phyloP scores from a whole-genome alignment of 2,113 vertebrate genomes.

The Hoplias malabaricus region DNA sequence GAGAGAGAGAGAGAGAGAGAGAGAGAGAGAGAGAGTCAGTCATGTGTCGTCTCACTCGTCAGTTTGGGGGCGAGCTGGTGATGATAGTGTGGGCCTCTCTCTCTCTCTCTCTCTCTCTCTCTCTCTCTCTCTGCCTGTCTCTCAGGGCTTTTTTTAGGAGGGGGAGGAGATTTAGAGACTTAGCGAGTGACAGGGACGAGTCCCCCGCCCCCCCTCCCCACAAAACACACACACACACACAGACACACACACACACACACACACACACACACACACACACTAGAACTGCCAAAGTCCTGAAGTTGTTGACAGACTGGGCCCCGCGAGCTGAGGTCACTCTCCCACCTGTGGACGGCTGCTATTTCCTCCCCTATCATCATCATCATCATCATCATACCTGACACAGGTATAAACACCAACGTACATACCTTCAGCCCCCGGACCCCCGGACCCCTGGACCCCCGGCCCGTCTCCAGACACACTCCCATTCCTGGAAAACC shows the following conservation, averaged over 20 bases:
- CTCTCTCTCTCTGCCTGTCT: conserved; percentile 38
- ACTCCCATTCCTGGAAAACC: conserved; percentile 6
- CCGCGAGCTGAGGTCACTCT: conserved; percentile 45
- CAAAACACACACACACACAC: too few relatives aligned
- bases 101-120: conserved; percentile 35
- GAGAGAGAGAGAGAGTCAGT: neutral
- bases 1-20: neutral
- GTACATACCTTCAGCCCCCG: neutral
- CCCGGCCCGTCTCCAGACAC: neutral
- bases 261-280: too few relatives aligned
- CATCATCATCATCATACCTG: too few relatives aligned
- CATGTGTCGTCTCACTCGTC: conserved; percentile 50
- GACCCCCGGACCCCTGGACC: neutral
- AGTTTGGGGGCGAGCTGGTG: conserved; percentile 24
- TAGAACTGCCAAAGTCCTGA: too few relatives aligned
- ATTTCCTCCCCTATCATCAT: conserved; percentile 22
- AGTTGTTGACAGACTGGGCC: conserved; percentile 56
- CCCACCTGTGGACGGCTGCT: conserved; percentile 54
- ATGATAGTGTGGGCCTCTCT: conserved; percentile 41
- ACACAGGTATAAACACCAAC: neutral
- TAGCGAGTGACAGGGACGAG: conserved; percentile 6
- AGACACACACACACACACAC: too few relatives aligned
- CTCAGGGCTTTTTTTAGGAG: neutral
- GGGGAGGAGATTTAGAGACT: too few relatives aligned
- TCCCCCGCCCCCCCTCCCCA: neutral